These are phyloP conservation scores for Lethrus apterus DNA, from an alignment of 1,140 invertebrate genomes.

Conservation along the genomic window DNA sequence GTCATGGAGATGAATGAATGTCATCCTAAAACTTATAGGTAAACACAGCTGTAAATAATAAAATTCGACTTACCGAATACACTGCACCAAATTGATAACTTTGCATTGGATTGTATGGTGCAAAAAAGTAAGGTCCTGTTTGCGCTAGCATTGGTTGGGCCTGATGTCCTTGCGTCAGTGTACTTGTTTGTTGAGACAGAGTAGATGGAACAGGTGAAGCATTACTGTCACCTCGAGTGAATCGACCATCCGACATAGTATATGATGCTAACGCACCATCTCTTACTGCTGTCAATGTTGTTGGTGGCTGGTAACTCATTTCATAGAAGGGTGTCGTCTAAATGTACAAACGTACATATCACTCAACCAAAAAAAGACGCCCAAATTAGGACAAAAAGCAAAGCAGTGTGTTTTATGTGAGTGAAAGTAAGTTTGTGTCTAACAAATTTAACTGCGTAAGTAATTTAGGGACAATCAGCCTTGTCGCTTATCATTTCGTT, in stretches of 20 bases:
- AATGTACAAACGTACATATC: slow-evolving; percentile 29
- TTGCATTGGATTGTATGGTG: slow-evolving; percentile 50
- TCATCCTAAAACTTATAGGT: too few relatives aligned
- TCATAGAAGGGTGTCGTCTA: slow-evolving; percentile 55
- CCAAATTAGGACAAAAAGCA: too few relatives aligned
- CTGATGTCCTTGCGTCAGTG: slow-evolving; percentile 49
- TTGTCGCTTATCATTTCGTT: too few relatives aligned
- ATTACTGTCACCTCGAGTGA: slow-evolving; percentile 72
- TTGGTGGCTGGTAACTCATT: slow-evolving; percentile 57
- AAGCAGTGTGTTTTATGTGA: neutral
- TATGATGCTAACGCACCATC: slow-evolving; percentile 63
- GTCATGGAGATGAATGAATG: too few relatives aligned
- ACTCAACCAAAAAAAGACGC: slow-evolving; percentile 25
- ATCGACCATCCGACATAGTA: slow-evolving; percentile 66
- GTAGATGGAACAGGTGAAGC: slow-evolving; percentile 60
- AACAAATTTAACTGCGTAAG: too few relatives aligned
- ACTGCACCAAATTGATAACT: slow-evolving; percentile 70
- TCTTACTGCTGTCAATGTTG: slow-evolving; percentile 54
- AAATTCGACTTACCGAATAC: slow-evolving; percentile 31
- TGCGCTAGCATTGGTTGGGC: slow-evolving; percentile 52
- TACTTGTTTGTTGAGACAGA: slow-evolving; percentile 34
- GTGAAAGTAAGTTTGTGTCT: too few relatives aligned
- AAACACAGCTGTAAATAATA: too few relatives aligned
- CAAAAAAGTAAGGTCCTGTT: slow-evolving; percentile 33
- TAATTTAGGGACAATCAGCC: too few relatives aligned